Evolutionary conservation across 2,888 invertebrate species (phyloP), one percentile per base, ranked within the genome.

Genomic region (Tricholauxania praeusta): DNA sequence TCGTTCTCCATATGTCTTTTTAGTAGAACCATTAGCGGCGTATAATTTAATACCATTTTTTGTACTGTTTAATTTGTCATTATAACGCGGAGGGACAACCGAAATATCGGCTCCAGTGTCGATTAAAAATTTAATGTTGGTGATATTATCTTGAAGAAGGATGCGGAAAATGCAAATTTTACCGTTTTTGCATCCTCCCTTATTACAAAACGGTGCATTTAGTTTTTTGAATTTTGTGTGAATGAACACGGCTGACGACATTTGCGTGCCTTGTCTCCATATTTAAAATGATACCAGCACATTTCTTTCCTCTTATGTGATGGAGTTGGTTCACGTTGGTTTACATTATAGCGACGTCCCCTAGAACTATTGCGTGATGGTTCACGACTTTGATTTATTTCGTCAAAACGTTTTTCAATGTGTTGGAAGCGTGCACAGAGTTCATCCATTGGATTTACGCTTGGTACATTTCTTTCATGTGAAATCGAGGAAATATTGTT

Each of bases 231-330:
- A 12, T 49, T 22, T 1, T 57, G 19, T n/a, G 51, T 63, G 22
- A 63, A 72, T 3, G 15, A 52, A 12, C 74, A 76, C 2, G 73
- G 73, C 15, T 73, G 66, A 8, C 72, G 65, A 51, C 72, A 77
- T 19, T 72, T 76, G n/a, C 53, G 64, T 17, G 71, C 71, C 14
- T 62, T 69, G 12, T 47, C 62, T 7, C 71, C 73, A 17, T 68
- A 74, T 12, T 12, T 57, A 22, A 51, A 12, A 60, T 75, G 74
- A 47, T 72, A 76, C 75, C 73, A 76, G 55, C 74, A 74, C 12
- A 71, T 28, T 28, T 32, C 17, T 32, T 47, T 14, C 32, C 60
- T 10, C 12, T 14, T 57, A 17, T 4, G 8, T 10, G 17, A 17
- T 19, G 57, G 57, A 12, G 57, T 57, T 17, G 28, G 22, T 57